A percentile compares a stretch with the other conserved stretches of the same genome.
phyloP scores from a whole-genome alignment of 2,797 vertebrate species.

The Lutra lutra region DNA sequence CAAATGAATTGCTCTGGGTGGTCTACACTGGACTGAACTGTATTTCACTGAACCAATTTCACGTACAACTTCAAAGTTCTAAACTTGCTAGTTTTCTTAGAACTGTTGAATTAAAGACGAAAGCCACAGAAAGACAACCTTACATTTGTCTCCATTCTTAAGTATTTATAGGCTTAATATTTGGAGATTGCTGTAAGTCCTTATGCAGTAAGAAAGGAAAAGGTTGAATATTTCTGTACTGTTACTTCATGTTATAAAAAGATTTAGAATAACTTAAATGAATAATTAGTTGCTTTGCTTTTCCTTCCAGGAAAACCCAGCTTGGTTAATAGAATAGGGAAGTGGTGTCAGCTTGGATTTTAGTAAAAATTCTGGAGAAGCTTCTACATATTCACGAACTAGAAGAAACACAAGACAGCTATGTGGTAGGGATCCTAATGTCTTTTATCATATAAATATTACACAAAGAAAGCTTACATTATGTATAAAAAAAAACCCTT shows the following conservation, averaged over 20 bases:
- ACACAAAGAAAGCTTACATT: constrained; percentile 81
- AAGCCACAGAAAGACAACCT: constrained; percentile 3
- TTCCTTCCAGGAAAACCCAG: background rate
- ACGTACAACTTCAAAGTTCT: background rate
- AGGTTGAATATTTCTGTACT: background rate
- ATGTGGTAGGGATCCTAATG: constrained; percentile 68
- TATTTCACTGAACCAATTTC: background rate
- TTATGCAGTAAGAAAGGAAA: background rate
- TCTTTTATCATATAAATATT: constrained; percentile 87
- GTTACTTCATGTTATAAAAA: constrained; percentile 37
- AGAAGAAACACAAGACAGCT: constrained; percentile 61
- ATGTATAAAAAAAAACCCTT: constrained; percentile 80
- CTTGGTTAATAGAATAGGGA: background rate
- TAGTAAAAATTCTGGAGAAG: constrained; percentile 46
- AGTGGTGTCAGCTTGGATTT: background rate
- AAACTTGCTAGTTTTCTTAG: constrained; percentile 27
- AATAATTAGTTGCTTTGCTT: constrained; percentile 34
- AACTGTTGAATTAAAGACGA: constrained; percentile 44
- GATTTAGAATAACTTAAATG: background rate
- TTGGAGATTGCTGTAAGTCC: background rate
- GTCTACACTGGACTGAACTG: background rate
- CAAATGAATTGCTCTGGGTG: background rate
- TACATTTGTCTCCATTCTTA: constrained; percentile 35
- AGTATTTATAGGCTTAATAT: constrained; percentile 15
- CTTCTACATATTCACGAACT: background rate